Evolutionary conservation across 2,888 invertebrate genomes (phyloP).

Genomic region (Serripes groenlandicus): DNA sequence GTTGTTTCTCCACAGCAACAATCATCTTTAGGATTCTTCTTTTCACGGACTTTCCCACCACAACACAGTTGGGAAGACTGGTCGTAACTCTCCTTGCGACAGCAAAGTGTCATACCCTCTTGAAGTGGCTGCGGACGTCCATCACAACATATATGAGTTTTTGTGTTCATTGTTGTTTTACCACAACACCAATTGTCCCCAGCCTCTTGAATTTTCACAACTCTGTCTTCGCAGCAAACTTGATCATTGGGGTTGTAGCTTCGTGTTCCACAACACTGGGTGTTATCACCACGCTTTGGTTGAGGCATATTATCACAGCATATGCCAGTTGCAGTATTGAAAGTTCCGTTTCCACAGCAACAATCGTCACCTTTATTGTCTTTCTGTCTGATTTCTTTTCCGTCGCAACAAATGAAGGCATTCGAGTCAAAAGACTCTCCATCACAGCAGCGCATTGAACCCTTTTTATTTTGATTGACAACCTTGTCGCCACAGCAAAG

Average conservation of each 20-base stretch:
- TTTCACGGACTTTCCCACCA: constrained; percentile 47
- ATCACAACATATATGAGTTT: constrained; percentile 50
- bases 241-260: constrained; percentile 38
- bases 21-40: constrained; percentile 50
- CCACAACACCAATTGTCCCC: constrained; percentile 65
- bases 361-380: constrained; percentile 43
- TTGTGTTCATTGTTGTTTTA: constrained; percentile 54
- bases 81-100: constrained; percentile 46
- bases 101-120: constrained; percentile 45
- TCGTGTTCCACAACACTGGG: constrained; percentile 46
- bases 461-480: constrained; percentile 28
- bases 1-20: constrained; percentile 59
- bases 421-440: constrained; percentile 35
- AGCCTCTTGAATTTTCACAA: constrained; percentile 19
- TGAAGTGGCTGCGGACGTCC: constrained; percentile 43
- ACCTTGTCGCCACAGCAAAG: constrained; percentile 57
- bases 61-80: constrained; percentile 44
- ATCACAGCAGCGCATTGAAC: constrained; percentile 34
- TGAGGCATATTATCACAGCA: constrained; percentile 59
- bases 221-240: constrained; percentile 45
- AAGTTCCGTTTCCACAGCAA: constrained; percentile 58
- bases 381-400: constrained; percentile 35
- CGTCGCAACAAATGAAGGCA: constrained; percentile 50
- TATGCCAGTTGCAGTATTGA: constrained; percentile 30
- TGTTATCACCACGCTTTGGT: constrained; percentile 26